Evolutionary conservation across 2,888 invertebrate species (phyloP).

Genomic region (Sialis lutaria): DNA sequence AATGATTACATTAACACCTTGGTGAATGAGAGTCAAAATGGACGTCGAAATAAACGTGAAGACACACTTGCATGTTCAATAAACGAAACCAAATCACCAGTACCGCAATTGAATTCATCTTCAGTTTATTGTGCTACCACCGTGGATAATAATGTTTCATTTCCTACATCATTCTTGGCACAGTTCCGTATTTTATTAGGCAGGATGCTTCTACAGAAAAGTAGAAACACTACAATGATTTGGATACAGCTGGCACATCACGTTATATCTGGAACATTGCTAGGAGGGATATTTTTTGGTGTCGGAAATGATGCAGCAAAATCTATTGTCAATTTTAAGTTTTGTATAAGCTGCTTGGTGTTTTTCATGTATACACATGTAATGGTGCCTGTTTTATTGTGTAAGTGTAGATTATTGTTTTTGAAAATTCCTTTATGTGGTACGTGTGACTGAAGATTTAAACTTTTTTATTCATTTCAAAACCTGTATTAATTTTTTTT

Average conservation of each 20-base stretch:
- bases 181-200: conserved; percentile 34
- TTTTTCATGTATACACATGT: conserved; percentile 46
- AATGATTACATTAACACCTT: conserved; percentile 18
- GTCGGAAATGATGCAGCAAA: conserved; percentile 37
- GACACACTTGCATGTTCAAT: conserved; percentile 1
- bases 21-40: conserved; percentile 22
- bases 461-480: no score
- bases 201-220: conserved; percentile 35
- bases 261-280: conserved; percentile 29
- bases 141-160: conserved; percentile 26
- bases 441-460: no score
- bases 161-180: conserved; percentile 33
- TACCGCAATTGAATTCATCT: background rate
- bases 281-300: conserved; percentile 37
- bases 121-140: background rate
- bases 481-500: no score
- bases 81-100: background rate
- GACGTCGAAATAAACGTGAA: conserved; percentile 19
- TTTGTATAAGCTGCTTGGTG: conserved; percentile 36
- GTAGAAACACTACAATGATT: conserved; percentile 30
- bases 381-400: conserved; percentile 40
- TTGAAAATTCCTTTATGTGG: background rate
- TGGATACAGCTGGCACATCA: conserved; percentile 40
- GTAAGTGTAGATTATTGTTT: conserved; percentile 28
- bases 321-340: conserved; percentile 40